These are phyloP conservation scores for Ellobius talpinus DNA, from an alignment of 2,113 vertebrate genomes.

Conservation along the genomic window DNA sequence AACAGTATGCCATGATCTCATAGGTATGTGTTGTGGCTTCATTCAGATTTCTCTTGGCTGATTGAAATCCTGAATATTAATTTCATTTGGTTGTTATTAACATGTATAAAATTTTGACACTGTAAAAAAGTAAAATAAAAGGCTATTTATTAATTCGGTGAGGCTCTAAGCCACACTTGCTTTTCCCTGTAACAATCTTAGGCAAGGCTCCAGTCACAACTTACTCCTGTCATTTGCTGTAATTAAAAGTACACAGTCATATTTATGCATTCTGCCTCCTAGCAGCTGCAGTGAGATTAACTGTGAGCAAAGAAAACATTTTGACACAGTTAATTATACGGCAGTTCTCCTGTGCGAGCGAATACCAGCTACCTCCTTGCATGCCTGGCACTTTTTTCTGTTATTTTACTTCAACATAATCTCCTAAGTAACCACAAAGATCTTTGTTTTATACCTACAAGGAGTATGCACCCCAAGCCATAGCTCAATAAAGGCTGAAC, in stretches of 20 bases:
- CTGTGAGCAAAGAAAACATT: slow-evolving; percentile 84
- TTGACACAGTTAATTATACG: slow-evolving; percentile 82
- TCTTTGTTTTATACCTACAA: background rate
- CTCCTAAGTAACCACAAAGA: slow-evolving; percentile 36
- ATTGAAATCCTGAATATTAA: slow-evolving; percentile 54
- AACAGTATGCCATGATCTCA: background rate
- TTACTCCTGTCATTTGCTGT: slow-evolving; percentile 78
- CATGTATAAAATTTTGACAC: slow-evolving; percentile 59
- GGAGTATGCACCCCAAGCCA: background rate
- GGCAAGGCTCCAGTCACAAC: slow-evolving; percentile 68
- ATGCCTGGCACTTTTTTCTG: slow-evolving; percentile 64
- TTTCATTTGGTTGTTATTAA: slow-evolving; percentile 62
- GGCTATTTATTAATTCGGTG: slow-evolving; percentile 72
- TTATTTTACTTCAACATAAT: slow-evolving; percentile 48
- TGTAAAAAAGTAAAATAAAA: slow-evolving; percentile 30
- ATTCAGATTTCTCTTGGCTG: slow-evolving; percentile 6
- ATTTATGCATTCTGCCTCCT: slow-evolving; percentile 81
- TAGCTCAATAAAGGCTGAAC: slow-evolving; percentile 27
- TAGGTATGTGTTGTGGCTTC: background rate
- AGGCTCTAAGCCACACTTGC: slow-evolving; percentile 62
- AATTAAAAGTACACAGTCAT: slow-evolving; percentile 84
- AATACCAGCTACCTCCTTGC: slow-evolving; percentile 78
- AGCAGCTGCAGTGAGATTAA: slow-evolving; percentile 83
- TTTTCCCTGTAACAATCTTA: slow-evolving; percentile 57
- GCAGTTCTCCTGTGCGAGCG: slow-evolving; percentile 74